Evolutionary conservation across 2,797 vertebrate genomes (phyloP).

Genomic region (Microctenopoma stevenorrisi): DNA sequence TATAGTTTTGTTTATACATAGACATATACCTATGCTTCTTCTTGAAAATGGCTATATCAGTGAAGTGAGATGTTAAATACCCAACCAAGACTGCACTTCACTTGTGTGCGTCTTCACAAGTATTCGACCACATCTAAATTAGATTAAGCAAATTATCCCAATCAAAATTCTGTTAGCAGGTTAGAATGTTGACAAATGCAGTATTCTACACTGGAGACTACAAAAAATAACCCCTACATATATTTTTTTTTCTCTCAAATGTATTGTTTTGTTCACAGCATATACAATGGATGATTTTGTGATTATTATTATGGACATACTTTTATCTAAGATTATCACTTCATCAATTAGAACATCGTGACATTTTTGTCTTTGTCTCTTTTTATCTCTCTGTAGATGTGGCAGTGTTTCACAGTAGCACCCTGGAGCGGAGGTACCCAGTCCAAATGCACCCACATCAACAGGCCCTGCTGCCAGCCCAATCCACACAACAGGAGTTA

Average conservation of each 20-base stretch:
- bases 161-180: too few species aligned
- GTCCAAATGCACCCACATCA: conserved; percentile 85
- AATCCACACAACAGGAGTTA: conserved; percentile 81
- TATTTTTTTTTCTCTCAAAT: too few species aligned
- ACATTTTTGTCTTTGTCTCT: not conserved
- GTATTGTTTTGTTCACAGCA: too few species aligned
- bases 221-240: too few species aligned
- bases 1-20: not conserved
- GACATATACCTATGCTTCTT: not conserved
- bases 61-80: not conserved
- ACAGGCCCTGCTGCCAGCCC: conserved; percentile 72
- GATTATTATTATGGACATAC: too few species aligned
- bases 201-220: too few species aligned
- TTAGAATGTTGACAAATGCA: too few species aligned
- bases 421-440: conserved; percentile 90
- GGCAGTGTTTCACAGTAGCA: conserved; percentile 87
- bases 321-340: too few species aligned
- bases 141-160: not conserved
- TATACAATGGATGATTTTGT: too few species aligned
- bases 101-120: too few species aligned
- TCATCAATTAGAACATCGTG: not conserved
- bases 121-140: not conserved
- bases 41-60: not conserved
- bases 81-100: not conserved
- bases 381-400: conserved; percentile 75